Percentiles rank a stretch among this genome's conserved stretches.
Conservation (phyloP, 2,888 invertebrate species). For the Chironomus tentans region DNA sequence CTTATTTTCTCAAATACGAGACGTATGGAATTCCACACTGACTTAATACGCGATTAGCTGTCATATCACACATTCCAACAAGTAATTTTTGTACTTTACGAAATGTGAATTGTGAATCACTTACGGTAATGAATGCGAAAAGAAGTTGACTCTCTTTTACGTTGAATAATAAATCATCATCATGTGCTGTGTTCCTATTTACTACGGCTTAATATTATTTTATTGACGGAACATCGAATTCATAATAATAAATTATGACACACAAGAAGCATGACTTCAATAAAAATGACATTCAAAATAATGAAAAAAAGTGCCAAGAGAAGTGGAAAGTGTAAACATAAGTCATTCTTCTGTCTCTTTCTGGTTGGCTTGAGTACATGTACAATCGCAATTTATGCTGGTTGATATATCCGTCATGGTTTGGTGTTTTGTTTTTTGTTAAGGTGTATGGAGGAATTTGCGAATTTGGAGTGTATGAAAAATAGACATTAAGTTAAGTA, state of each 20-base stretch:
- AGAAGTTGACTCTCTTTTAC: neutral
- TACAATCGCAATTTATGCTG: too few species aligned
- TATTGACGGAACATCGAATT: neutral
- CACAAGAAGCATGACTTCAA: neutral
- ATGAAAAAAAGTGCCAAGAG: neutral
- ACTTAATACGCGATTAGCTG: neutral
- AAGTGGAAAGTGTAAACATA: neutral
- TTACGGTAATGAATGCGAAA: neutral
- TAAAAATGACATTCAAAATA: too few species aligned
- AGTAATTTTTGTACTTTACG: neutral
- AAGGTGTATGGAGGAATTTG: too few species aligned
- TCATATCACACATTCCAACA: constrained; percentile 13
- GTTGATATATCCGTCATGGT: too few species aligned
- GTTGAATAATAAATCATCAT: neutral
- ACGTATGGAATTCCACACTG: neutral
- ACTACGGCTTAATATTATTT: neutral
- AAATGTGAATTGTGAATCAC: neutral
- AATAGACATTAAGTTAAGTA: too few species aligned
- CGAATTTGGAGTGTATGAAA: too few species aligned
- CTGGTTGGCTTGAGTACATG: too few species aligned
- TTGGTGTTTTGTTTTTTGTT: too few species aligned
- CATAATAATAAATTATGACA: neutral
- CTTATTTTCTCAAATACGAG: neutral
- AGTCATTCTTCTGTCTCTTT: neutral
- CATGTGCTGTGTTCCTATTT: neutral